phyloP scores from a whole-genome alignment of 2,113 vertebrate genomes.

The Stigmatopora nigra region DNA sequence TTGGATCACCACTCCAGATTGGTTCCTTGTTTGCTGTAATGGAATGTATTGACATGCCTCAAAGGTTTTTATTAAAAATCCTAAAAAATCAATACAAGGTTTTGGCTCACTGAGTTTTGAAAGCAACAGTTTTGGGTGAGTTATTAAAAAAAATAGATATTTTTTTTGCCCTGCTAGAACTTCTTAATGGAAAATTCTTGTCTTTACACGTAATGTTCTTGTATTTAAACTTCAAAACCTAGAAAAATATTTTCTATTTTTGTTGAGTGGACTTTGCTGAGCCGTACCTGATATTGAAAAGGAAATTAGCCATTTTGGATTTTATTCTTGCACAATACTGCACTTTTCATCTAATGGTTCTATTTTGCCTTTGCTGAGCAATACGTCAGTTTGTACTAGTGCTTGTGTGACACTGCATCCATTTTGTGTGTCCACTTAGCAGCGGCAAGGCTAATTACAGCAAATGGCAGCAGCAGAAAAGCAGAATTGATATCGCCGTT shows the following conservation, averaged over 20 bases:
- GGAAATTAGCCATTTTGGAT: no score
- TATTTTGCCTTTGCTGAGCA: slow-evolving; percentile 6
- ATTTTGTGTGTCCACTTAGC: slow-evolving; percentile 51
- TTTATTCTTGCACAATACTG: no score
- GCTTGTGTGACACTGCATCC: slow-evolving; percentile 42
- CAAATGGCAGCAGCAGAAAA: slow-evolving; percentile 50
- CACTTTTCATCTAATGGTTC: not conserved
- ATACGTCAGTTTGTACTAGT: slow-evolving; percentile 36
- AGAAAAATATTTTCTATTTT: no score
- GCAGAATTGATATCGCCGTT: slow-evolving; percentile 54
- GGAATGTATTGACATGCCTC: not conserved
- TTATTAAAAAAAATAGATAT: not conserved
- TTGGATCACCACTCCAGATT: not conserved
- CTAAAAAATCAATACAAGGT: not conserved
- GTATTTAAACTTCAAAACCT: no score
- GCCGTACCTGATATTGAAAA: no score
- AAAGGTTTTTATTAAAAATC: not conserved
- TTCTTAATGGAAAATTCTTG: no score
- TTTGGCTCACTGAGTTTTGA: not conserved
- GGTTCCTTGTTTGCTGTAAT: not conserved
- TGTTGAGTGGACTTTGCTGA: no score
- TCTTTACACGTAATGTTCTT: no score
- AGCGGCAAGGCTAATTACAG: slow-evolving; percentile 51
- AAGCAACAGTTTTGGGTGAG: not conserved
- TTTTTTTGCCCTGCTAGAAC: not conserved